Conservation (phyloP, 1,140 invertebrate genomes). For the Kradibia gibbosae region DNA sequence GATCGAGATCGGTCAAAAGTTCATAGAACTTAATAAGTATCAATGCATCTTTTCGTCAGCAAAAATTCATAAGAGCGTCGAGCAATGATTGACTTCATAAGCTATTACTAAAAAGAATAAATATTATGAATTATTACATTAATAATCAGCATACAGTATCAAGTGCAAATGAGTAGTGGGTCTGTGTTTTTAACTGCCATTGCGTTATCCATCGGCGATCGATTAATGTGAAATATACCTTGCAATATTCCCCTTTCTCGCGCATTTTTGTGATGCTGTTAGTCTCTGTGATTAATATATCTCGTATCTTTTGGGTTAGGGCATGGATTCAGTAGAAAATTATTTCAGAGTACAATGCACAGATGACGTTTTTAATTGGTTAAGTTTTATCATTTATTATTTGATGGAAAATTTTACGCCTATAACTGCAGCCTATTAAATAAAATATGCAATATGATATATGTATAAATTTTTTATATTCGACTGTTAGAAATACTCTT, state of each 20-base stretch:
- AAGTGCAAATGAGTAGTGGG: not conserved
- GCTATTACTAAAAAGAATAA: constrained; percentile 27
- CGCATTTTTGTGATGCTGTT: constrained; percentile 27
- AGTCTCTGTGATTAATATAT: constrained; percentile 38
- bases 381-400: not conserved
- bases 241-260: constrained; percentile 45
- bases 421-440: no score
- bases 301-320: constrained; percentile 1
- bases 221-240: constrained; percentile 56
- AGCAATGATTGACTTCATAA: constrained; percentile 26
- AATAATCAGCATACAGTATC: constrained; percentile 11
- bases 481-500: no score
- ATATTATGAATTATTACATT: constrained; percentile 43
- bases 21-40: not conserved
- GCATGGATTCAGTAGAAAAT: not conserved
- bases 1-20: not conserved
- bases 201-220: constrained; percentile 41
- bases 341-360: not conserved
- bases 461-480: no score
- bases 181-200: not conserved
- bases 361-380: not conserved
- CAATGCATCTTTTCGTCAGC: not conserved
- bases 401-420: no score
- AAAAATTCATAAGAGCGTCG: constrained; percentile 34
- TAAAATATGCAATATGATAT: no score